These are phyloP conservation scores for Protodeltote pygarga DNA, from an alignment of 2,888 invertebrate species.

Conservation along the genomic window DNA sequence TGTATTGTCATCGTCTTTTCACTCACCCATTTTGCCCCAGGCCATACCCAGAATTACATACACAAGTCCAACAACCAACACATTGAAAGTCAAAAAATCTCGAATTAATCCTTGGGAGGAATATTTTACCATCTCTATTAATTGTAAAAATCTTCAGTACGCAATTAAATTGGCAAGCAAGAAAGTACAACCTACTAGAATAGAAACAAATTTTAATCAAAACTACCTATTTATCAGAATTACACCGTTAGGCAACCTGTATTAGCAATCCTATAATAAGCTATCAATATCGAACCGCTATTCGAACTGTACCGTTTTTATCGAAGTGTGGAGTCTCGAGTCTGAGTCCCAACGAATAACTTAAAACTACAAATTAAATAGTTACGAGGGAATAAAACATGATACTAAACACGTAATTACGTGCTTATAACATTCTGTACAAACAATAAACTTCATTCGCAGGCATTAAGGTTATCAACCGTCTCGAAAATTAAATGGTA, in stretches of 20 bases:
- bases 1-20: no score
- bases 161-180: no score
- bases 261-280: constrained; percentile 5
- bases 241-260: constrained; percentile 28
- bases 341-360: constrained; percentile 1
- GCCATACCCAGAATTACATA: no score
- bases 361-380: not conserved
- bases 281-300: constrained; percentile 29
- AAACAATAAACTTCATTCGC: constrained; percentile 24
- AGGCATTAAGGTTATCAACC: constrained; percentile 26
- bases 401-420: constrained; percentile 5
- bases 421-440: not conserved
- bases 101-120: no score
- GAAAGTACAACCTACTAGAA: no score
- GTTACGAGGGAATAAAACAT: not conserved
- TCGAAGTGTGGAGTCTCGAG: not conserved
- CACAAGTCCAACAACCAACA: no score
- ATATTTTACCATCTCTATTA: no score
- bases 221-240: not conserved
- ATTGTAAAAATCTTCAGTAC: no score
- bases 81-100: no score
- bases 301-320: constrained; percentile 2
- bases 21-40: no score
- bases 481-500: constrained; percentile 25
- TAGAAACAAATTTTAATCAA: no score